These are phyloP conservation scores for Harpagoxenus sublaevis DNA, from an alignment of 2,888 invertebrate genomes.

Conservation along the genomic window DNA sequence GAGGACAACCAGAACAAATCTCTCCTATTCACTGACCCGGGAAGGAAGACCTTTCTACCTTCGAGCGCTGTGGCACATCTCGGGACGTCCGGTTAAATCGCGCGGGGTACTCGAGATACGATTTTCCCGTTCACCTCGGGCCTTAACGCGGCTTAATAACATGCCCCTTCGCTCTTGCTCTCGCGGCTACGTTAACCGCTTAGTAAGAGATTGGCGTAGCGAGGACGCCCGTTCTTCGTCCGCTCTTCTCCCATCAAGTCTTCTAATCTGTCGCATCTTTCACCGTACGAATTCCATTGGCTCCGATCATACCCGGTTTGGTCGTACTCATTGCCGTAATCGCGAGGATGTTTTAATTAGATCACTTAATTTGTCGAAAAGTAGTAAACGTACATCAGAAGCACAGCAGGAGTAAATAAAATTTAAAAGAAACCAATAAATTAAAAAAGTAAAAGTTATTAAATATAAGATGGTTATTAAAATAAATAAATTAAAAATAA, in stretches of 20 bases:
- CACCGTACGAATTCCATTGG: neutral
- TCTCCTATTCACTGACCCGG: neutral
- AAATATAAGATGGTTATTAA: neutral
- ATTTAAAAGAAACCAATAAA: neutral
- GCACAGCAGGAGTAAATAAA: neutral
- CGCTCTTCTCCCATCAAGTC: neutral
- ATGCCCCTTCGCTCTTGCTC: constrained; percentile 37
- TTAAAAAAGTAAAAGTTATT: neutral
- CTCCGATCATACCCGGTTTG: too few relatives aligned
- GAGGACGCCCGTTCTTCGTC: constrained; percentile 9
- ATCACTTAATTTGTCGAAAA: neutral
- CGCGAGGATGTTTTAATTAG: neutral
- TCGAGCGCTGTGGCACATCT: constrained; percentile 10
- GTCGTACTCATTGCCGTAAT: neutral
- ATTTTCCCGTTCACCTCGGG: constrained; percentile 34
- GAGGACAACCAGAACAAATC: neutral
- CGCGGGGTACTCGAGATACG: constrained; percentile 1
- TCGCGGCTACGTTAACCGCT: neutral
- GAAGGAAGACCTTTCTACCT: constrained; percentile 47
- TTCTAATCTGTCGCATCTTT: neutral
- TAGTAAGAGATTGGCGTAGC: neutral
- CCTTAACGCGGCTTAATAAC: constrained; percentile 41
- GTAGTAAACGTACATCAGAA: neutral
- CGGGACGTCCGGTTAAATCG: constrained; percentile 41
- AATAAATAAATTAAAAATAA: neutral